A percentile compares a stretch with the other conserved stretches of the same genome.
Evolutionary conservation across 2,797 vertebrate genomes (phyloP).

Genomic region (Coregonus ussuriensis): DNA sequence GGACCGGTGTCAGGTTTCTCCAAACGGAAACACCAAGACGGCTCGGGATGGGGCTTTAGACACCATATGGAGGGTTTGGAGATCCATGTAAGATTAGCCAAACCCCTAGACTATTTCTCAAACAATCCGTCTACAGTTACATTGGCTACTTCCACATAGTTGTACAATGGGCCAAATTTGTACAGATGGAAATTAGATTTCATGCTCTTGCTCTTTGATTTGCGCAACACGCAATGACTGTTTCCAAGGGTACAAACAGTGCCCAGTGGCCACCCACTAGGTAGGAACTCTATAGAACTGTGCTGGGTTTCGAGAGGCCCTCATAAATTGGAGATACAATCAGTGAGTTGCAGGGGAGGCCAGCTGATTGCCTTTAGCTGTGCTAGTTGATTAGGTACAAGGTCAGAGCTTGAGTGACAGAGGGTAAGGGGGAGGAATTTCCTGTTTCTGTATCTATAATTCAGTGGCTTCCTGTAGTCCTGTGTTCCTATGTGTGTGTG

Average conservation of each 20-base stretch:
- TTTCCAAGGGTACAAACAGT: slow-evolving; percentile 1
- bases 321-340: slow-evolving; percentile 54
- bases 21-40: slow-evolving; percentile 55
- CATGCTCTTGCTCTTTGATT: slow-evolving; percentile 40
- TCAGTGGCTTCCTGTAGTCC: background rate
- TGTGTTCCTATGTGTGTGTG: slow-evolving; percentile 26
- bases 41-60: slow-evolving; percentile 39
- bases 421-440: slow-evolving; percentile 74
- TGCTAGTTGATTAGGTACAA: slow-evolving; percentile 81
- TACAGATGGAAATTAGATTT: background rate
- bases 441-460: slow-evolving; percentile 74
- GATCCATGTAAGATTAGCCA: background rate
- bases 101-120: background rate
- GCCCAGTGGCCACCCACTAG: slow-evolving; percentile 60
- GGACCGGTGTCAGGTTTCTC: slow-evolving; percentile 62
- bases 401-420: slow-evolving; percentile 73
- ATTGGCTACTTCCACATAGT: background rate
- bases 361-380: slow-evolving; percentile 69
- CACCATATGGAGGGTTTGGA: slow-evolving; percentile 19
- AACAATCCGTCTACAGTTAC: background rate
- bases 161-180: background rate
- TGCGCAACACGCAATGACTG: slow-evolving; percentile 51
- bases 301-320: slow-evolving; percentile 46
- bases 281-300: slow-evolving; percentile 31
- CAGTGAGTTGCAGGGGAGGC: slow-evolving; percentile 52